Conservation (phyloP, 2,113 vertebrate species). For the Xenopus laevis region DNA sequence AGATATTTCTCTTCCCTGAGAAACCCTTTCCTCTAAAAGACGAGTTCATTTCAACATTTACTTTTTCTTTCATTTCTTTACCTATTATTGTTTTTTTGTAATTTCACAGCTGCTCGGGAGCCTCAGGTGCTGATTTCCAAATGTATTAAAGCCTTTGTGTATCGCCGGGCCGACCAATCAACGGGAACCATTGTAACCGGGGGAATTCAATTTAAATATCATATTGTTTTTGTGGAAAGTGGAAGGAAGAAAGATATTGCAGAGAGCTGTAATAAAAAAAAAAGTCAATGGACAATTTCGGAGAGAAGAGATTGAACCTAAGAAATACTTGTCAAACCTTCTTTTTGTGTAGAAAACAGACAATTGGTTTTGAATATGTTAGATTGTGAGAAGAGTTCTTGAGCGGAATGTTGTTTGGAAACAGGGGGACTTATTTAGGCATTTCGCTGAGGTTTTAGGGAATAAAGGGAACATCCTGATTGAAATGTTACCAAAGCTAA, state of each 20-base stretch:
- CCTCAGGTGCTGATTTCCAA: conserved; percentile 30
- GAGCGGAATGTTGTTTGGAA: no score
- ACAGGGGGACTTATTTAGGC: no score
- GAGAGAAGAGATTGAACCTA: background rate
- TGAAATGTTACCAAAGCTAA: no score
- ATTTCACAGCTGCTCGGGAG: conserved; percentile 21
- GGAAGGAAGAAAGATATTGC: conserved; percentile 21
- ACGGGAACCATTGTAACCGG: background rate
- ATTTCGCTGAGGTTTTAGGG: no score
- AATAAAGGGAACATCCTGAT: no score
- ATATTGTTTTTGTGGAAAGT: conserved; percentile 17
- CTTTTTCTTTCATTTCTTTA: background rate
- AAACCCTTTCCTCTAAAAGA: no score
- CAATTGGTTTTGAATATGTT: no score
- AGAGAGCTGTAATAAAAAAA: conserved; percentile 20
- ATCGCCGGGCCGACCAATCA: conserved; percentile 14
- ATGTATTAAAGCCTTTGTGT: conserved; percentile 24
- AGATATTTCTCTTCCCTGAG: no score
- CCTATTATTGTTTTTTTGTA: conserved; percentile 28
- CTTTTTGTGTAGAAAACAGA: background rate
- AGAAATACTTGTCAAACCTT: background rate
- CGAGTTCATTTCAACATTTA: no score
- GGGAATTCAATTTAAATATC: conserved; percentile 43
- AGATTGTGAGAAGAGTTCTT: no score
- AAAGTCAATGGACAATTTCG: background rate